phyloP scores from a whole-genome alignment of 53 echinoderm and acorn worm species.

The Echinometra lucunter region DNA sequence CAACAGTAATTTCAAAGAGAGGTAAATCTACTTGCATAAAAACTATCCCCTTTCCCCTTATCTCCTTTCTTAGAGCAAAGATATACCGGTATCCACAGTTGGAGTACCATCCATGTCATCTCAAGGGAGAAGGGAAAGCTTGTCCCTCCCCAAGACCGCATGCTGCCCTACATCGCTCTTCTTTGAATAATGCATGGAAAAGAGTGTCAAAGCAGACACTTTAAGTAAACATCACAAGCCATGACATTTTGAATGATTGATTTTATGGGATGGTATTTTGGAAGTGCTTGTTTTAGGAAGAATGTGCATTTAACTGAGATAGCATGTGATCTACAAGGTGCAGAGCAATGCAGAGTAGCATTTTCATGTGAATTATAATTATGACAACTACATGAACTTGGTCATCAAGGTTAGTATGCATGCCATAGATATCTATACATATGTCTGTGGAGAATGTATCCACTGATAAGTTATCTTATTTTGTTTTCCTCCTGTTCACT shows the following conservation, averaged over 20 bases:
- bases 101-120: slow-evolving; percentile 10
- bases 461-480: neutral
- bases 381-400: neutral
- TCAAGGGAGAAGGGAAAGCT: slow-evolving; percentile 15
- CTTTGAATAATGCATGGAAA: slow-evolving; percentile 57
- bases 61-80: neutral
- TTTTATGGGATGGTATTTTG: slow-evolving; percentile 61
- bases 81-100: neutral
- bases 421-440: neutral
- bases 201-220: slow-evolving; percentile 56
- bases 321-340: neutral
- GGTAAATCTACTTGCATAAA: neutral
- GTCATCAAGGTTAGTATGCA: neutral
- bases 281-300: slow-evolving; percentile 32
- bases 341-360: neutral
- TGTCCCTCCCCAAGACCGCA: slow-evolving; percentile 27
- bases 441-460: neutral
- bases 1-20: neutral
- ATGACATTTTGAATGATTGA: slow-evolving; percentile 64
- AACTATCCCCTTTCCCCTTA: neutral
- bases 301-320: neutral
- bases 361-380: neutral
- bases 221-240: slow-evolving; percentile 48
- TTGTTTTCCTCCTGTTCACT: too few species aligned
- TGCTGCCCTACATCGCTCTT: neutral